phyloP scores from a whole-genome alignment of 2,113 vertebrate genomes.

The Isichthys henryi region DNA sequence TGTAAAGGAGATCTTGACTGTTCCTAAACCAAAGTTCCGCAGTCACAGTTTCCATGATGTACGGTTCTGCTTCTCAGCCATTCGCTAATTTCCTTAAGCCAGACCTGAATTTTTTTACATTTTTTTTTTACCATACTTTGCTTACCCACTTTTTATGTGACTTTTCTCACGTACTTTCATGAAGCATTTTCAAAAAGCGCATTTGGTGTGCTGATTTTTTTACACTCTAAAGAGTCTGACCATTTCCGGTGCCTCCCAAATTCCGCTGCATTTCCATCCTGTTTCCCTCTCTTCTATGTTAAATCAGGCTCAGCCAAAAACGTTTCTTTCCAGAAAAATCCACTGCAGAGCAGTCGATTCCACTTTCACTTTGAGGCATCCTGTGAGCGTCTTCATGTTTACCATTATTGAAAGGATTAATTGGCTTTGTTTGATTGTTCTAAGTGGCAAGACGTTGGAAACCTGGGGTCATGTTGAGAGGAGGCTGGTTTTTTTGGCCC shows the following conservation, averaged over 20 bases:
- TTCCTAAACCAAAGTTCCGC: not conserved
- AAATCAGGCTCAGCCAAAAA: not conserved
- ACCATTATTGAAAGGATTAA: conserved; percentile 8
- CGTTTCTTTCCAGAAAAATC: not conserved
- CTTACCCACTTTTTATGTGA: not conserved
- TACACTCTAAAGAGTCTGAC: not conserved
- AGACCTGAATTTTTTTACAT: not conserved
- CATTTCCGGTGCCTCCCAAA: not conserved
- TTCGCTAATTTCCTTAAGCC: not conserved
- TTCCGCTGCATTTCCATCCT: not conserved
- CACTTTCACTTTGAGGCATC: not conserved
- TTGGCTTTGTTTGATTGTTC: not conserved
- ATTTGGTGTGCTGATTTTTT: not conserved
- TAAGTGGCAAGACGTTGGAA: not conserved
- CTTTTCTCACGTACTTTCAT: not conserved
- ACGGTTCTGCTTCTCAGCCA: not conserved
- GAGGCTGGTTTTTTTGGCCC: not conserved
- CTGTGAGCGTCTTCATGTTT: not conserved
- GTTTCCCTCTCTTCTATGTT: not conserved
- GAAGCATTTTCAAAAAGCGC: not conserved
- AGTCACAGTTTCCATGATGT: not conserved
- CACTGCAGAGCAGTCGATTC: not conserved
- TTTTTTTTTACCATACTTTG: not conserved
- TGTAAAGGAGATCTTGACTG: not conserved
- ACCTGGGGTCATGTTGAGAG: not conserved